Evolutionary conservation across 2,888 invertebrate genomes (phyloP).

Genomic region (Heliothis peltigera): DNA sequence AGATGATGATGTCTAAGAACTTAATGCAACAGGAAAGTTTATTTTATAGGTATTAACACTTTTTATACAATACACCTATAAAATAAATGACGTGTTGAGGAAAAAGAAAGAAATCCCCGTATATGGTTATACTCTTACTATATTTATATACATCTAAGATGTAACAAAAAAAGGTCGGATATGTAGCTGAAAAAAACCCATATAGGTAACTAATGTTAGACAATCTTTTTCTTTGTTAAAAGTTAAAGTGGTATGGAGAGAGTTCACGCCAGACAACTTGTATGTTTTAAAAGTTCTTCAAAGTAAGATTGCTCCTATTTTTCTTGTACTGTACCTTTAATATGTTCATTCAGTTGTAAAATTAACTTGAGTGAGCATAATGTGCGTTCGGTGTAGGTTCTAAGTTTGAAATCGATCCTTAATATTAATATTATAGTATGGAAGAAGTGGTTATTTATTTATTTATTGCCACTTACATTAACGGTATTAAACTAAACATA

Average conservation of each 20-base stretch:
- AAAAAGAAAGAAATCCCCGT: constrained; percentile 1
- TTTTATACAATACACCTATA: background rate
- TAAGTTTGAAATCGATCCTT: no score
- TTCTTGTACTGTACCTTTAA: background rate
- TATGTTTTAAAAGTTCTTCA: constrained; percentile 8
- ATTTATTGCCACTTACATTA: no score
- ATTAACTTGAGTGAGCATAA: background rate
- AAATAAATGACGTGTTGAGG: background rate
- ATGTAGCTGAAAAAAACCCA: constrained; percentile 21
- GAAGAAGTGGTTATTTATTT: no score
- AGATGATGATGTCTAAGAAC: no score
- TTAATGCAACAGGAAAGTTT: no score
- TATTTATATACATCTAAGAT: constrained; percentile 34
- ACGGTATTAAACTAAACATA: no score
- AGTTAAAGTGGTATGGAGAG: constrained; percentile 14
- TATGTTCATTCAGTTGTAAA: background rate
- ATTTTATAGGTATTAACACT: no score
- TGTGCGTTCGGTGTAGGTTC: background rate
- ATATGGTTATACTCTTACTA: constrained; percentile 20
- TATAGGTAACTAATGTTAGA: constrained; percentile 10
- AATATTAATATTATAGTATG: no score
- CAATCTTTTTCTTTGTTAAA: constrained; percentile 40
- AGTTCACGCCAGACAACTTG: constrained; percentile 12
- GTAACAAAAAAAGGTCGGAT: constrained; percentile 36
- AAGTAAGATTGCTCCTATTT: constrained; percentile 12